Percentiles rank a stretch among this genome's conserved stretches.
These are phyloP conservation scores for Puma concolor DNA, from an alignment of 2,113 vertebrate species.

Conservation along the genomic window DNA sequence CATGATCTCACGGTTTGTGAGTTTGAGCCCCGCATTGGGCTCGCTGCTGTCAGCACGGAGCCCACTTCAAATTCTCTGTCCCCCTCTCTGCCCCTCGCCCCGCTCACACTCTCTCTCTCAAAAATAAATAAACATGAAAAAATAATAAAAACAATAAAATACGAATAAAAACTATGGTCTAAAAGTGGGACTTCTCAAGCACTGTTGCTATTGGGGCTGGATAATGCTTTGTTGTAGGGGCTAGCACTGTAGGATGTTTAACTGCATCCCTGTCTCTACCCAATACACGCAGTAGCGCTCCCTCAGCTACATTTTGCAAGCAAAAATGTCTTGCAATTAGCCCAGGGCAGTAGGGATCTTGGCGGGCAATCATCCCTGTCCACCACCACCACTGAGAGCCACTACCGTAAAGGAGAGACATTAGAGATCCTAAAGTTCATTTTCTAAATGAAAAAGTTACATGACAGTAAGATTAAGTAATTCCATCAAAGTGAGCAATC, in stretches of 20 bases:
- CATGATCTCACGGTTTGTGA: too few species aligned
- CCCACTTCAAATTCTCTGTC: too few species aligned
- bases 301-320: neutral
- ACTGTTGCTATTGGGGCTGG: neutral
- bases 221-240: neutral
- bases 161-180: neutral
- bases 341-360: too few species aligned
- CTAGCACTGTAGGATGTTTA: neutral
- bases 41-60: too few species aligned
- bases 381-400: neutral
- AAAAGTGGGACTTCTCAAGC: neutral
- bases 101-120: too few species aligned
- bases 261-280: neutral
- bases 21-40: too few species aligned
- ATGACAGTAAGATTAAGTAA: neutral
- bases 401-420: neutral
- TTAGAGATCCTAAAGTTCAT: neutral
- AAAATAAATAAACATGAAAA: too few species aligned
- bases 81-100: too few species aligned
- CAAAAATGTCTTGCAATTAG: neutral
- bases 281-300: too few species aligned
- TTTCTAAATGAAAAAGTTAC: neutral
- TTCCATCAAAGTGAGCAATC: neutral
- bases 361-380: accelerated
- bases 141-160: neutral